A percentile compares a stretch with the other conserved stretches of the same genome.
Evolutionary conservation across 1,140 invertebrate species (phyloP).

Genomic region (Drosophila kepulauana): DNA sequence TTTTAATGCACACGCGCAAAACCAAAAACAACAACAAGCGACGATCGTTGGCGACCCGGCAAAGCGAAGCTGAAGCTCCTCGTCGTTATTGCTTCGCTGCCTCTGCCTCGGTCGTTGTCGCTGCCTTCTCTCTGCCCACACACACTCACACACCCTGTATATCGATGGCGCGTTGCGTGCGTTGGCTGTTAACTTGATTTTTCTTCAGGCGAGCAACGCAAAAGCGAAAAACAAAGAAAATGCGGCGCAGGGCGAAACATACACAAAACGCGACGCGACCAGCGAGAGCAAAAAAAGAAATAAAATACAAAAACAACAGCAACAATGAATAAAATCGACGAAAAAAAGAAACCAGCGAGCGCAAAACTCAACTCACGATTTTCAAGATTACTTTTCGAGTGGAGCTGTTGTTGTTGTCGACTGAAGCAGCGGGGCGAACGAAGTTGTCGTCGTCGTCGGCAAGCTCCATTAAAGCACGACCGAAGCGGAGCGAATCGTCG

Average conservation of each 20-base stretch:
- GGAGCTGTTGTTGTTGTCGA: slow-evolving; percentile 11
- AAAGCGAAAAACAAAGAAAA: slow-evolving; percentile 77
- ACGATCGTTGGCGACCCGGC: slow-evolving; percentile 52
- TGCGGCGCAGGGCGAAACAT: slow-evolving; percentile 62
- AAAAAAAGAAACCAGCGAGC: slow-evolving; percentile 45
- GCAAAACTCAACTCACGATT: slow-evolving; percentile 74
- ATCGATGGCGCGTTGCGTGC: slow-evolving; percentile 51
- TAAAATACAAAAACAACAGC: slow-evolving; percentile 3
- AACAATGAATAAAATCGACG: background rate
- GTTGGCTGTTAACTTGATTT: slow-evolving; percentile 79
- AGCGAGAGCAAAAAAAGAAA: slow-evolving; percentile 31
- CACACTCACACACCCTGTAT: slow-evolving; percentile 22
- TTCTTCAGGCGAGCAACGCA: slow-evolving; percentile 66
- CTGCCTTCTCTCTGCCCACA: background rate
- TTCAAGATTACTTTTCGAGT: slow-evolving; percentile 68
- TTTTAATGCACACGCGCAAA: slow-evolving; percentile 61
- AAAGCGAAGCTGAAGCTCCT: slow-evolving; percentile 37
- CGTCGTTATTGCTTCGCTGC: slow-evolving; percentile 19
- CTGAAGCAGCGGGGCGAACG: slow-evolving; percentile 16
- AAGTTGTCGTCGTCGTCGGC: background rate
- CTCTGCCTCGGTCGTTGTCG: background rate
- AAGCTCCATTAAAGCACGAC: slow-evolving; percentile 63
- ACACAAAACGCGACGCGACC: slow-evolving; percentile 26
- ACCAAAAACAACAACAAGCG: slow-evolving; percentile 16
- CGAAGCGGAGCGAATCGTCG: slow-evolving; percentile 28